phyloP scores from a whole-genome alignment of 2,888 invertebrate species.

The Molanna angustata region DNA sequence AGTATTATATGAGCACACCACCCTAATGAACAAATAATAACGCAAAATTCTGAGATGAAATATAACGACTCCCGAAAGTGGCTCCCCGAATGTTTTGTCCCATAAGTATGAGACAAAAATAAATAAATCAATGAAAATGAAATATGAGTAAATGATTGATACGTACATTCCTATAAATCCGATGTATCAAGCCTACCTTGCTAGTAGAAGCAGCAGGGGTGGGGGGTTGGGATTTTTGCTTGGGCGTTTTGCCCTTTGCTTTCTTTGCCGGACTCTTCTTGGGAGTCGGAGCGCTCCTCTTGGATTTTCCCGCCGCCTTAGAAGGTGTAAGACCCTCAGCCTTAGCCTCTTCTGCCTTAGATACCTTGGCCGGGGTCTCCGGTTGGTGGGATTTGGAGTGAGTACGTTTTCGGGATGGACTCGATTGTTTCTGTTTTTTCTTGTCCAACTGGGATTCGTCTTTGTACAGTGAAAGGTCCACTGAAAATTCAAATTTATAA shows the following conservation, averaged over 20 bases:
- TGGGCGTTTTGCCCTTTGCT: slow-evolving; percentile 36
- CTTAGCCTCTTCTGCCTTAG: slow-evolving; percentile 15
- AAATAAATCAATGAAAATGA: slow-evolving; percentile 29
- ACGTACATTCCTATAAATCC: slow-evolving; percentile 61
- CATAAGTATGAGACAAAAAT: background rate
- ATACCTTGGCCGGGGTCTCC: slow-evolving; percentile 29
- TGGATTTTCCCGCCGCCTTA: background rate
- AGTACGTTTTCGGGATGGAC: slow-evolving; percentile 40
- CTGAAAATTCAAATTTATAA: slow-evolving; percentile 53
- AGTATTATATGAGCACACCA: too few species aligned
- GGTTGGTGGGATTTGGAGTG: slow-evolving; percentile 40
- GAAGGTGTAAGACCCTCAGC: slow-evolving; percentile 3
- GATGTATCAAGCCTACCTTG: slow-evolving; percentile 60
- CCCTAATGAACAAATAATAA: too few species aligned
- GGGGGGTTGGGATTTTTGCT: slow-evolving; percentile 38
- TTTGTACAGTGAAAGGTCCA: slow-evolving; percentile 79
- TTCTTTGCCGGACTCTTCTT: slow-evolving; percentile 17
- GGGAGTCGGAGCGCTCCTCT: slow-evolving; percentile 8
- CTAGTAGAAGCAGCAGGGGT: slow-evolving; percentile 41
- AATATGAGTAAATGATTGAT: slow-evolving; percentile 45
- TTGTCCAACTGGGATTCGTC: slow-evolving; percentile 79
- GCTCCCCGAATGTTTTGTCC: slow-evolving; percentile 15
- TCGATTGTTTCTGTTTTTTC: slow-evolving; percentile 42
- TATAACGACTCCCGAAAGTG: too few species aligned
- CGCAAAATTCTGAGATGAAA: too few species aligned